These are phyloP conservation scores for Tachuris rubrigastra DNA, from an alignment of 2,113 vertebrate genomes.

Conservation along the genomic window DNA sequence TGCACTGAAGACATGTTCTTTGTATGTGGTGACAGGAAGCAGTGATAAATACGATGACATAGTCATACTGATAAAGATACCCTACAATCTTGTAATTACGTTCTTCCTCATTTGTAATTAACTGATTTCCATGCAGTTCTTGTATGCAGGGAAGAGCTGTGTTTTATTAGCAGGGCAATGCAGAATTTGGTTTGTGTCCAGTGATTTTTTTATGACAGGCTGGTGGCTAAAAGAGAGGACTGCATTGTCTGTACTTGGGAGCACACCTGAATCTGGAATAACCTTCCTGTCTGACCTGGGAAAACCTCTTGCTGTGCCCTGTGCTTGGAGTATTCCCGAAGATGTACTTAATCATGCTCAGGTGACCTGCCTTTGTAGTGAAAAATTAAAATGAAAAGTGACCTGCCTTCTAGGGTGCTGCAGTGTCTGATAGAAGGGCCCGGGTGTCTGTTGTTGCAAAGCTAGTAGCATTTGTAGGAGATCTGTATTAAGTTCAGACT, in stretches of 20 bases:
- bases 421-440: not conserved
- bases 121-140: not conserved
- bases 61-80: not conserved
- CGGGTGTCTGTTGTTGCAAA: not conserved
- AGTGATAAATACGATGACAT: not conserved
- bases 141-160: not conserved
- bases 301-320: not conserved
- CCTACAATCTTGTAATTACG: not conserved
- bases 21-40: constrained; percentile 1
- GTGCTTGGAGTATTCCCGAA: not conserved
- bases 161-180: not conserved
- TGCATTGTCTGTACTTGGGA: not conserved
- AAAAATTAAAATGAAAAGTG: not conserved
- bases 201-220: not conserved
- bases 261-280: not conserved
- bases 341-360: not conserved
- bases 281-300: not conserved
- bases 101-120: not conserved
- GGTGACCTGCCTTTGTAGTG: not conserved
- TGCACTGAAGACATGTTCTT: not conserved
- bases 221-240: not conserved
- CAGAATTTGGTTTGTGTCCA: not conserved
- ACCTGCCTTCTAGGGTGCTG: not conserved
- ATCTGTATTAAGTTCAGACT: not conserved
- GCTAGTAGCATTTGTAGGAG: not conserved